These are phyloP conservation scores for Grantiella picta DNA, from an alignment of 2,113 vertebrate species.

Conservation along the genomic window DNA sequence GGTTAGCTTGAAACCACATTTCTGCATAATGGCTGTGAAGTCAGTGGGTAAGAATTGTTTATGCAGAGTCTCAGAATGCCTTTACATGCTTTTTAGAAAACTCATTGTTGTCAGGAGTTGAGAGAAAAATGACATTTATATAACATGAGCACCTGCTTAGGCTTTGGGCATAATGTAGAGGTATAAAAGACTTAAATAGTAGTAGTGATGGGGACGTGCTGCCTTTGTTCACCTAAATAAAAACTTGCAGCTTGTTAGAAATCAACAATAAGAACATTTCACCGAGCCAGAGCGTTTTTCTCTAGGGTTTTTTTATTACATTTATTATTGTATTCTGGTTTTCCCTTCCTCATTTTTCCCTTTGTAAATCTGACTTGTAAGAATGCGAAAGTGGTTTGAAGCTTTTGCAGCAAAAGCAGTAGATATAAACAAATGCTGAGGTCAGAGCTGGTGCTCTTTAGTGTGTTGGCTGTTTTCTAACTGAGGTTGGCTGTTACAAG, in stretches of 20 bases:
- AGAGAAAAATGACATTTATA: background rate
- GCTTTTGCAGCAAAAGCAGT: background rate
- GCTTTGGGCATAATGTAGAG: background rate
- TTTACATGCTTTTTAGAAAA: background rate
- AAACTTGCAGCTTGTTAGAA: background rate
- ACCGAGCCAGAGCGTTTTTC: background rate
- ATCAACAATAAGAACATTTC: background rate
- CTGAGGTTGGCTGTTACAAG: background rate
- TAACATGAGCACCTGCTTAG: background rate
- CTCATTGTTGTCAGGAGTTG: background rate
- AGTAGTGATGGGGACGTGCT: background rate
- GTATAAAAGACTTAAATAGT: background rate
- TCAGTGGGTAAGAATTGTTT: background rate
- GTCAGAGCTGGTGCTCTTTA: background rate
- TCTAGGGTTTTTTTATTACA: background rate
- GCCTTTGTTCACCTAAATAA: background rate
- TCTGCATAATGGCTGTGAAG: background rate
- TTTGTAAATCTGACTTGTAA: background rate
- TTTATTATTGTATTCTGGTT: background rate
- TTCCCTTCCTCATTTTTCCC: background rate
- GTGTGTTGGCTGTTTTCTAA: background rate
- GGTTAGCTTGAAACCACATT: background rate
- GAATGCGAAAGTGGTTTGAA: background rate
- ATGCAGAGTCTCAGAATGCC: background rate
- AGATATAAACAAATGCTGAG: background rate